These are phyloP conservation scores for Plemyria rubiginata DNA, from an alignment of 2,888 invertebrate species.

Conservation along the genomic window DNA sequence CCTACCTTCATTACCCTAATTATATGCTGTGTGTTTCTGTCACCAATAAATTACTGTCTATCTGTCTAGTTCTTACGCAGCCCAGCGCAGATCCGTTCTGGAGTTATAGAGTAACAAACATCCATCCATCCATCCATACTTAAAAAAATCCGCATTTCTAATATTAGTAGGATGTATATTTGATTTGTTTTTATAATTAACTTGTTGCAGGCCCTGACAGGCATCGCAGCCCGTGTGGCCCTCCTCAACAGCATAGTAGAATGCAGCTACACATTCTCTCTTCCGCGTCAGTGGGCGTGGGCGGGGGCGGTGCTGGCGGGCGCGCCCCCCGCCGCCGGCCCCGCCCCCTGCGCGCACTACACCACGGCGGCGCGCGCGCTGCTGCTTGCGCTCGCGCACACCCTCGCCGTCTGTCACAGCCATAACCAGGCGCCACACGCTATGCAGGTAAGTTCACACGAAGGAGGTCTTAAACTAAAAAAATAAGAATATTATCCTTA, in stretches of 20 bases:
- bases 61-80: no score
- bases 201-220: conserved; percentile 61
- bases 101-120: no score
- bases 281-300: conserved; percentile 65
- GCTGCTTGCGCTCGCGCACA: conserved; percentile 58
- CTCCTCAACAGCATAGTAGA: conserved; percentile 57
- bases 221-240: conserved; percentile 65
- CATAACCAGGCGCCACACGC: conserved; percentile 6
- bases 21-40: no score
- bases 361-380: conserved; percentile 55
- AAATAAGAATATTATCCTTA: no score
- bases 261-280: conserved; percentile 52
- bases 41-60: no score
- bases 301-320: conserved; percentile 58
- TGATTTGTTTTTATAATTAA: no score
- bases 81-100: no score
- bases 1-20: no score
- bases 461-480: no score
- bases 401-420: conserved; percentile 49
- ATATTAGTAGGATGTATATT: no score
- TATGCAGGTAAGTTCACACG: conserved; percentile 44
- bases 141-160: no score
- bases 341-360: conserved; percentile 55
- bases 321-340: conserved; percentile 49
- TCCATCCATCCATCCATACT: no score